Conservation (phyloP, 2,797 vertebrate species). For the Hipposideros larvatus region DNA sequence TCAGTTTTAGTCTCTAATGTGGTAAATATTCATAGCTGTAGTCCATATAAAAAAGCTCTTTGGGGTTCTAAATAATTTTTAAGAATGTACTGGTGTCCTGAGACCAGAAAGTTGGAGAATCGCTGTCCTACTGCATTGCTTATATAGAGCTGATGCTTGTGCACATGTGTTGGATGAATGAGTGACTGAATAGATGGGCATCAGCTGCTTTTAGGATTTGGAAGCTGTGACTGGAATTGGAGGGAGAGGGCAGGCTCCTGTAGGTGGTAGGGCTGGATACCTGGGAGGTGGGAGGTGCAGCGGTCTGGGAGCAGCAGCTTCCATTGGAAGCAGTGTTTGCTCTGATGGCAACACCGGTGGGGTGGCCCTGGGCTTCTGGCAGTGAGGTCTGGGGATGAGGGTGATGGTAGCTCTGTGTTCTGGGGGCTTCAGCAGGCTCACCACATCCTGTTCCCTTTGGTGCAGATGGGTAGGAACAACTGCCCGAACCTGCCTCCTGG, state of each 20-base stretch:
- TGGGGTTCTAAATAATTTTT: not conserved
- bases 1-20: not conserved
- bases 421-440: not conserved
- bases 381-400: not conserved
- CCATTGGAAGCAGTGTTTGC: not conserved
- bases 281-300: not conserved
- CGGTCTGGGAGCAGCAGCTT: not conserved
- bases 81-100: not conserved
- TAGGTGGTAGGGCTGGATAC: not conserved
- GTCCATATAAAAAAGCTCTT: not conserved
- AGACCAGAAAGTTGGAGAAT: not conserved
- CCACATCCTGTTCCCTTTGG: not conserved
- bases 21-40: not conserved
- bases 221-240: no score
- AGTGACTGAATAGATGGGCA: no score
- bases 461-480: not conserved
- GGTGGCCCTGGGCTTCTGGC: not conserved
- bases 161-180: not conserved
- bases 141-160: fast-evolving
- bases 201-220: not conserved
- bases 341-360: not conserved
- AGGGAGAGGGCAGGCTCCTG: not conserved
- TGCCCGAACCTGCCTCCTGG: not conserved
- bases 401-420: not conserved
- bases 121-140: fast-evolving